phyloP scores from a whole-genome alignment of 2,113 vertebrate species.

The Myxocyprinus asiaticus region DNA sequence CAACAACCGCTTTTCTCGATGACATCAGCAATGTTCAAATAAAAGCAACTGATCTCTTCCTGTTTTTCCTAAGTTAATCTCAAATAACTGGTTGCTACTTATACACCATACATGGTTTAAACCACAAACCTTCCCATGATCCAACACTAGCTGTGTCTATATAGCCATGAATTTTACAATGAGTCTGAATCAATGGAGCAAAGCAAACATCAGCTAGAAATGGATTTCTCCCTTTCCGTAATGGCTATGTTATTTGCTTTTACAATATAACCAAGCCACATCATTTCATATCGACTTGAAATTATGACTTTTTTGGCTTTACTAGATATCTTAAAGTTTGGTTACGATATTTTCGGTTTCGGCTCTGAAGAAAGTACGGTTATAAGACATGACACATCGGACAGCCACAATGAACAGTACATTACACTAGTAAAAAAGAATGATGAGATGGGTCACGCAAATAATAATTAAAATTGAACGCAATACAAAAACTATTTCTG shows the following conservation, averaged over 20 bases:
- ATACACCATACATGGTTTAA: constrained; percentile 41
- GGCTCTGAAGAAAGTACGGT: constrained; percentile 82
- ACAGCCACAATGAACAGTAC: constrained; percentile 90
- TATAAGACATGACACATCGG: constrained; percentile 83
- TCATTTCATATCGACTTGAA: constrained; percentile 97
- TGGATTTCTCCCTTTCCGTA: constrained; percentile 82
- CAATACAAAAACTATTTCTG: constrained; percentile 81
- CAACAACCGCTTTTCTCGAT: constrained; percentile 76
- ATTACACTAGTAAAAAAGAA: constrained; percentile 85
- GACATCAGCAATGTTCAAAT: constrained; percentile 65
- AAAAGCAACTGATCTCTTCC: constrained; percentile 44
- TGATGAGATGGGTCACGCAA: constrained; percentile 63
- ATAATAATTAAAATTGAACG: constrained; percentile 69
- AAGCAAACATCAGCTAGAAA: constrained; percentile 77
- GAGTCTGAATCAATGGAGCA: constrained; percentile 61
- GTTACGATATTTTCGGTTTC: constrained; percentile 97
- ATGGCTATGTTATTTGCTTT: constrained; percentile 98
- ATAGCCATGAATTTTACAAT: constrained; percentile 59
- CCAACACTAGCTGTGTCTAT: constrained; percentile 38
- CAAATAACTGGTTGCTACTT: constrained; percentile 60
- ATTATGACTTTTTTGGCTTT: constrained; percentile 98
- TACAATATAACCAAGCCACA: constrained; percentile 94
- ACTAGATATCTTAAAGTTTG: constrained; percentile 99
- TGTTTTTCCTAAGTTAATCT: constrained; percentile 56
- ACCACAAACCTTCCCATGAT: constrained; percentile 34